Conservation (phyloP, 1,140 invertebrate species). For the Papilio helenus region DNA sequence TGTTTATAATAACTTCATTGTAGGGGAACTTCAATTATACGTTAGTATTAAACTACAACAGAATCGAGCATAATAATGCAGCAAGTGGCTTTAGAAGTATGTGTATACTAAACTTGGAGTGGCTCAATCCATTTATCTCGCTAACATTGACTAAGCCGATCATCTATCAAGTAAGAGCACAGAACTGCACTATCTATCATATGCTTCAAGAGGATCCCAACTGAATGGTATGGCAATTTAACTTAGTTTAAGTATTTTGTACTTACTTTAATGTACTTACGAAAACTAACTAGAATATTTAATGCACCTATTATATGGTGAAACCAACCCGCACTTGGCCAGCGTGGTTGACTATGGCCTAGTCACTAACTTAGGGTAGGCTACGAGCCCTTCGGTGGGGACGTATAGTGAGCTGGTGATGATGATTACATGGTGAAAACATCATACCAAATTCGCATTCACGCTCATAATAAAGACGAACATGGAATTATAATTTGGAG, state of each 20-base stretch:
- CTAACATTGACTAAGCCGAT: constrained; percentile 26
- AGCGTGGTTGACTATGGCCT: too few relatives aligned
- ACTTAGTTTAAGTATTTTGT: constrained; percentile 3
- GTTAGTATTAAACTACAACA: background rate
- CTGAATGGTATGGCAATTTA: constrained; percentile 8
- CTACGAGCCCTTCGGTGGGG: too few relatives aligned
- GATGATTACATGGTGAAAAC: too few relatives aligned
- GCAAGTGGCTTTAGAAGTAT: constrained; percentile 12
- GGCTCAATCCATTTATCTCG: constrained; percentile 24
- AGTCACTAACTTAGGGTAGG: too few relatives aligned
- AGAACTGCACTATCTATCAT: constrained; percentile 20
- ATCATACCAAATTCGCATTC: too few relatives aligned
- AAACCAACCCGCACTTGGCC: too few relatives aligned
- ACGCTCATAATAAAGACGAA: too few relatives aligned
- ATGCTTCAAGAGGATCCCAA: constrained; percentile 16
- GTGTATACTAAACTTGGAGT: constrained; percentile 25
- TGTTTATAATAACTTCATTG: too few relatives aligned
- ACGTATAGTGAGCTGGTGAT: too few relatives aligned
- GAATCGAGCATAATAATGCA: background rate
- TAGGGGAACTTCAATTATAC: background rate
- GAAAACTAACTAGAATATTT: too few relatives aligned
- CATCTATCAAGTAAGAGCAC: constrained; percentile 20
- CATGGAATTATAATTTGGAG: too few relatives aligned
- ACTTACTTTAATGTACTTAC: background rate
- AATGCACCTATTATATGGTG: too few relatives aligned